Percentiles rank a stretch among this genome's conserved stretches.
phyloP scores from a whole-genome alignment of 2,888 invertebrate genomes.

The Scrobipalpa atriplicella region DNA sequence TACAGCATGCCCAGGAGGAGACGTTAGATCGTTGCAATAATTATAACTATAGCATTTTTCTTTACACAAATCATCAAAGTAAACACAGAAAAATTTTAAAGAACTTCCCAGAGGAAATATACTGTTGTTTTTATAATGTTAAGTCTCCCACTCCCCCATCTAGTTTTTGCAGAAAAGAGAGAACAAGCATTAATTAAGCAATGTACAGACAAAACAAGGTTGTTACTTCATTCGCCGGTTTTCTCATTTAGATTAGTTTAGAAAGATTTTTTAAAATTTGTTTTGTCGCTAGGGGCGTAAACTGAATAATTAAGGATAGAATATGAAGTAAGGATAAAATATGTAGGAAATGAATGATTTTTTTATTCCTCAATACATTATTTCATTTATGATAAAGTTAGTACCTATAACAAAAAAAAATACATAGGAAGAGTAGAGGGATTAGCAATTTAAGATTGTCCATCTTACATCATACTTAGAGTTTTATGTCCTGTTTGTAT shows the following conservation, averaged over 20 bases:
- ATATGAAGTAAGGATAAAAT: no score
- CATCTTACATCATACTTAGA: no score
- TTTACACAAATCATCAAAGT: neutral
- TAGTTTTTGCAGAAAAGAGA: neutral
- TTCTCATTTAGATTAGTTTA: neutral
- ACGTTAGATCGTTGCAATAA: neutral
- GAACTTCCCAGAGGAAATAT: neutral
- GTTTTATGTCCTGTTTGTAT: no score
- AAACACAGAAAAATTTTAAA: neutral
- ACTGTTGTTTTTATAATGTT: neutral
- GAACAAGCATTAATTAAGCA: conserved; percentile 11
- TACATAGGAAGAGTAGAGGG: no score
- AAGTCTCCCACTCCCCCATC: neutral
- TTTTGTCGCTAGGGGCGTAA: no score
- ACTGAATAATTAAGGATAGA: no score
- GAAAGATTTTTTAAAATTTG: neutral
- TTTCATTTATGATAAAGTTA: no score
- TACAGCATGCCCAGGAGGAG: no score
- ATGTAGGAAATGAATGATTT: no score
- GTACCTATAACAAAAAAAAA: no score
- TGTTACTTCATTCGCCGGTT: neutral
- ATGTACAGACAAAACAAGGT: neutral
- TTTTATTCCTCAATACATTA: no score
- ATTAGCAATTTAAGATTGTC: no score
- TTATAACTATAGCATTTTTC: neutral